Evolutionary conservation across 2,888 invertebrate genomes (phyloP).

Genomic region (Lithophane leautieri): DNA sequence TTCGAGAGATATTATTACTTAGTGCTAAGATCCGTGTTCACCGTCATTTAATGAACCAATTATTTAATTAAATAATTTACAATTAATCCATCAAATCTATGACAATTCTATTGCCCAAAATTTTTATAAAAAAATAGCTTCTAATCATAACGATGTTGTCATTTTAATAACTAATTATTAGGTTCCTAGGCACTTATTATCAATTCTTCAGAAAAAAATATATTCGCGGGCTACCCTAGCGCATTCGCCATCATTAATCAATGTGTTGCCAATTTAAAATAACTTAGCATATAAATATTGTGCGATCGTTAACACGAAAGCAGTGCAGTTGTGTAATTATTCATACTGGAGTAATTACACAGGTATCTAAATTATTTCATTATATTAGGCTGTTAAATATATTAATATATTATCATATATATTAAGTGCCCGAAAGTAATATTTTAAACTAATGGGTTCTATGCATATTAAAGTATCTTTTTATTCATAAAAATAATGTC

Average conservation of each 20-base stretch:
- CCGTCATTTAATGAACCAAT: background rate
- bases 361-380: conserved; percentile 4
- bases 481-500: background rate
- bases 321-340: too few species aligned
- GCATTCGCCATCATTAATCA: background rate
- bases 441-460: background rate
- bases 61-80: background rate
- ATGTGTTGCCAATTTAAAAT: conserved; percentile 22
- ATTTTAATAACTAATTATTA: too few species aligned
- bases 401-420: conserved; percentile 11
- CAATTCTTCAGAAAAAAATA: background rate
- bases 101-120: too few species aligned
- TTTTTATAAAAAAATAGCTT: too few species aligned
- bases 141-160: too few species aligned
- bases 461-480: background rate
- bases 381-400: conserved; percentile 6
- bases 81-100: too few species aligned
- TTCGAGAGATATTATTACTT: background rate
- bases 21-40: background rate
- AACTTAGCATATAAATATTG: background rate
- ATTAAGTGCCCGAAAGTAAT: conserved; percentile 30
- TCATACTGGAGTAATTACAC: conserved; percentile 7
- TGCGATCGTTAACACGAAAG: background rate
- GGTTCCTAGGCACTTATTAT: too few species aligned
- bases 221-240: background rate